Evolutionary conservation across 2,797 vertebrate species (phyloP), one percentile per base, ranked within the genome.

Genomic region (Pelochelys cantorii): DNA sequence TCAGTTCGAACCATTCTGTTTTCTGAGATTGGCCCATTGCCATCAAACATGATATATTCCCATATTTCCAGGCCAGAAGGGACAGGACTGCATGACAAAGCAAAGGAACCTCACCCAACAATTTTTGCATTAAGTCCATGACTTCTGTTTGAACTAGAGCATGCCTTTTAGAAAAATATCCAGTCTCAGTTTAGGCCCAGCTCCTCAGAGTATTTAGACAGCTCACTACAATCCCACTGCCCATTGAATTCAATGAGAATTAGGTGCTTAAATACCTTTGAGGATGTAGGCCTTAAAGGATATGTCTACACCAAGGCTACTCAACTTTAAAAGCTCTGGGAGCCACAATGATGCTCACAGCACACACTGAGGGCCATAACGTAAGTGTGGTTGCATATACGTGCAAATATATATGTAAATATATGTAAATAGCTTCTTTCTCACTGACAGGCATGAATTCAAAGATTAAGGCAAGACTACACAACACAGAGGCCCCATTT

Each of bases 1-100:
- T 53, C 37, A 83, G 25, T 82, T 91, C 78, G 79, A 83, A 87
- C 52, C 56, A 81, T 95, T 81, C 90, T 85, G 13, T n/a, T 89
- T 90, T 55, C 20, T 0, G 37, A 84, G 77, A n/a, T 31, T 53
- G 89, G 23, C 57, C 81, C 78, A 3, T 85, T 89, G 77, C 85
- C 87, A 65, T 7, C 11, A 68, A 81, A 78, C 17, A 3, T 54
- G 48, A 52, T 89, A 79, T 53, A 57, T 85, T 81, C 75, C 54
- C 12, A 37, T 56, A 11, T 89, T 81, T 77, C 83, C 92, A 91
- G 77, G 77, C 65, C 90, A 68, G 77, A 95, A 54, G 9, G 65
- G 65, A 71, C 5, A 20, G 18, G 74, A 79, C 54, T 83, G 34
- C 55, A 42, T 79, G 83, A 81, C 42, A 20, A 31, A 84, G 29